These are phyloP conservation scores for Acanthopleura granulata DNA, from an alignment of 2,888 invertebrate genomes.

Conservation along the genomic window DNA sequence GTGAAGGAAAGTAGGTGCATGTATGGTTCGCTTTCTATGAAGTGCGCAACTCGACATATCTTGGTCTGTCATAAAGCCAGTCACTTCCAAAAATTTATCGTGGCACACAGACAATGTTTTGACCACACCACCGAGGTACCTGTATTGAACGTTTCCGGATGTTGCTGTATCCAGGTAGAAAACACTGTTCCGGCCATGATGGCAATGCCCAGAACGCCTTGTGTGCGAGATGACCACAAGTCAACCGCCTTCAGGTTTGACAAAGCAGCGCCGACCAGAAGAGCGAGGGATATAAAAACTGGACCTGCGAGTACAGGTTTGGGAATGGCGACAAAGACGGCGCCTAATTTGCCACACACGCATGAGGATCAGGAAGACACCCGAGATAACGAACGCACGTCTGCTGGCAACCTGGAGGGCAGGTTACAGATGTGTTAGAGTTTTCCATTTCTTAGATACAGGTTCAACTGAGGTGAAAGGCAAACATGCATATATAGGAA, in stretches of 20 bases:
- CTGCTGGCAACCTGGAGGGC: conserved; percentile 64
- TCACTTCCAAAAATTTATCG: no score
- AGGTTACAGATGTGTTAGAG: no score
- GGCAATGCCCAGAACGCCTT: conserved; percentile 79
- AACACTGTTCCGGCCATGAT: conserved; percentile 83
- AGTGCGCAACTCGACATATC: no score
- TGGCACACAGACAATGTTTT: no score
- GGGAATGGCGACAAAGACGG: conserved; percentile 69
- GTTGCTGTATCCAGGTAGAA: conserved; percentile 44
- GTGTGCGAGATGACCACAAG: not conserved
- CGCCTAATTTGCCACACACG: conserved; percentile 68
- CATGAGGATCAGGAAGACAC: conserved; percentile 64
- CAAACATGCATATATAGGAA: no score
- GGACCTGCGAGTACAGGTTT: conserved; percentile 68
- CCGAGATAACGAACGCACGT: conserved; percentile 67
- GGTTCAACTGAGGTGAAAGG: no score
- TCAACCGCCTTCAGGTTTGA: not conserved
- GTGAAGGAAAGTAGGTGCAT: no score
- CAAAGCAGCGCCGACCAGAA: not conserved
- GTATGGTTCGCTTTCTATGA: no score
- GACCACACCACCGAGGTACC: conserved; percentile 34
- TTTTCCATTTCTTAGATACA: no score
- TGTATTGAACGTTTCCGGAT: conserved; percentile 42
- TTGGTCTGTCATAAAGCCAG: no score
- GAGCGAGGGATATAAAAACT: conserved; percentile 35